A percentile compares a stretch with the other conserved stretches of the same genome.
These are phyloP conservation scores for Indicator maculatus DNA, from an alignment of 2,113 vertebrate genomes.

Conservation along the genomic window DNA sequence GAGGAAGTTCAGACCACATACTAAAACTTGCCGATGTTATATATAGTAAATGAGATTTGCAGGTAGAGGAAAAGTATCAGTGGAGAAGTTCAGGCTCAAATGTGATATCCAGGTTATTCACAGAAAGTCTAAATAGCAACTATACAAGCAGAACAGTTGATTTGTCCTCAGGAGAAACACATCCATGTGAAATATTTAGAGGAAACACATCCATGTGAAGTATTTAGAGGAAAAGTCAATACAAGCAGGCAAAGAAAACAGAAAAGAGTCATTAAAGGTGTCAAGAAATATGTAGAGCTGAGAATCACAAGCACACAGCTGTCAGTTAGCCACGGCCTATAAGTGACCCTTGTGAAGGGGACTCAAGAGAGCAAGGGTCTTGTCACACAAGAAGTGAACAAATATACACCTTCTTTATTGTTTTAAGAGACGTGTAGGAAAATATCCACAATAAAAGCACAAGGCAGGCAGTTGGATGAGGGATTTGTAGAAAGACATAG, in stretches of 20 bases:
- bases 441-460: not conserved
- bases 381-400: not conserved
- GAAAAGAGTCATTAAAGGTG: conserved; percentile 58
- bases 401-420: not conserved
- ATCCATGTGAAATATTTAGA: not conserved
- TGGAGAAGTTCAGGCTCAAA: conserved; percentile 9
- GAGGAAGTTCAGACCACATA: not conserved
- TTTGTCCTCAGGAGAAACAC: conserved; percentile 55
- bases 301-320: conserved; percentile 14
- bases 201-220: not conserved
- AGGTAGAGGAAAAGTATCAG: not conserved
- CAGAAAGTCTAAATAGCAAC: not conserved
- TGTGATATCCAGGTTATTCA: not conserved
- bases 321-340: conserved; percentile 9
- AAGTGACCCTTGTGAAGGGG: conserved; percentile 12
- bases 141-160: not conserved
- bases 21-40: not conserved
- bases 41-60: not conserved
- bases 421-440: not conserved
- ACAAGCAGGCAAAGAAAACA: conserved; percentile 17
- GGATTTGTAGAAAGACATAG: not conserved
- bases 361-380: not conserved
- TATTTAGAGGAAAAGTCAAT: conserved; percentile 24
- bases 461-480: not conserved
- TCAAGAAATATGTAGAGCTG: conserved; percentile 5